phyloP scores from a whole-genome alignment of 2,888 invertebrate species.

The Lissocephala sabroskyi region DNA sequence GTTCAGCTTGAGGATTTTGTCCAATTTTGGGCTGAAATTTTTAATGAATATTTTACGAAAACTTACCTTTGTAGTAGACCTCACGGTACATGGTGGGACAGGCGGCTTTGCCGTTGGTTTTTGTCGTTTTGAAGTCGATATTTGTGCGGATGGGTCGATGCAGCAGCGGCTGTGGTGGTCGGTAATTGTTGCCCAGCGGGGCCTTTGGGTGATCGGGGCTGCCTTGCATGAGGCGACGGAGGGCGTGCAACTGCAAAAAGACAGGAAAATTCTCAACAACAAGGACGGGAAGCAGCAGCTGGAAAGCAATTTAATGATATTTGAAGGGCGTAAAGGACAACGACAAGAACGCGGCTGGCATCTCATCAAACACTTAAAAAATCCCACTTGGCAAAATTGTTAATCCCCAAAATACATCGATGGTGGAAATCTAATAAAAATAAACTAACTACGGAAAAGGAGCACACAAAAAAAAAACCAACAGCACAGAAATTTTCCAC shows the following conservation, averaged over 20 bases:
- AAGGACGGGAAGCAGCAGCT: neutral
- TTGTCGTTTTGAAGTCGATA: conserved; percentile 90
- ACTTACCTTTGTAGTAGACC: conserved; percentile 89
- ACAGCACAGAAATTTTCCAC: neutral
- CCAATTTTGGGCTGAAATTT: no score
- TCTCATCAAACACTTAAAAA: conserved; percentile 10
- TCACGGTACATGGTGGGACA: conserved; percentile 94
- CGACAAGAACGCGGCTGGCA: neutral
- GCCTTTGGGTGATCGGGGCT: conserved; percentile 89
- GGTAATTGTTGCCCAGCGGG: conserved; percentile 94
- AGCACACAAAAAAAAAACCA: no score
- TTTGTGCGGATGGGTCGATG: conserved; percentile 96
- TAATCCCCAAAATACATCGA: conserved; percentile 34
- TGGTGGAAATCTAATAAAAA: conserved; percentile 15
- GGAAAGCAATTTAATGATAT: neutral
- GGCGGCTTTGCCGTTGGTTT: conserved; percentile 86
- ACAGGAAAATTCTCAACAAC: neutral
- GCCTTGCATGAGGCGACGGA: conserved; percentile 91
- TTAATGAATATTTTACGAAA: no score
- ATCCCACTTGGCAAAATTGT: conserved; percentile 30
- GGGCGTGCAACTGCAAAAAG: conserved; percentile 80
- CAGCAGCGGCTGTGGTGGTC: conserved; percentile 93
- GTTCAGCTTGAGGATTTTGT: no score
- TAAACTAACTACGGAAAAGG: conserved; percentile 7
- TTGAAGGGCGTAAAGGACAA: no score